Conservation (phyloP, 2,888 invertebrate genomes). For the Priocnemis perturbator region DNA sequence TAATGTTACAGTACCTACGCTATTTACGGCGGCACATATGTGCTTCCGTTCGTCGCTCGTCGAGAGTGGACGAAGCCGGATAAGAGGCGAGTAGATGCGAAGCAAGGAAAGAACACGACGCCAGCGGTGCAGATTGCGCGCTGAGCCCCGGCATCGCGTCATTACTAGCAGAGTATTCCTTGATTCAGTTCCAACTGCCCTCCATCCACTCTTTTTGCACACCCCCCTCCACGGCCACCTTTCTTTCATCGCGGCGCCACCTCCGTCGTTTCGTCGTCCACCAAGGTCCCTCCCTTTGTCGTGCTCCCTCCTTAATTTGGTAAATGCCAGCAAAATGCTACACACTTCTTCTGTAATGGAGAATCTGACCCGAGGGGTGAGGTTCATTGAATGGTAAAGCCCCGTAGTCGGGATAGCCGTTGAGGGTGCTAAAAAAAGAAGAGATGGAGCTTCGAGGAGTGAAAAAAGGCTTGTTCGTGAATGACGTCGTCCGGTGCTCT, state of each 20-base stretch:
- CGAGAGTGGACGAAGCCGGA: no score
- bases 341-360: conserved; percentile 24
- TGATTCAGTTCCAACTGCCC: conserved; percentile 61
- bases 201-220: conserved; percentile 29
- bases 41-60: no score
- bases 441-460: no score
- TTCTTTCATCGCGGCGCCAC: conserved; percentile 11
- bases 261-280: conserved; percentile 35
- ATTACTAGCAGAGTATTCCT: conserved; percentile 58
- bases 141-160: conserved; percentile 51
- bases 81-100: no score
- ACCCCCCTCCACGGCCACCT: conserved; percentile 14
- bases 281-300: conserved; percentile 52
- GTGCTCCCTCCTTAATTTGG: conserved; percentile 67
- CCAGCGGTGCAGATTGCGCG: conserved; percentile 39
- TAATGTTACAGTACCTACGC: no score
- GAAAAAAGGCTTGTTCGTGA: no score
- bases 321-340: conserved; percentile 71
- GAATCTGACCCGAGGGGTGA: neutral
- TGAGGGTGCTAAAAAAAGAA: no score
- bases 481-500: no score
- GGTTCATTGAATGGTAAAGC: neutral
- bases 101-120: no score
- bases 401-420: no score
- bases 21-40: no score